phyloP scores from a whole-genome alignment of 2,797 vertebrate genomes.

The Lepus townsendii region DNA sequence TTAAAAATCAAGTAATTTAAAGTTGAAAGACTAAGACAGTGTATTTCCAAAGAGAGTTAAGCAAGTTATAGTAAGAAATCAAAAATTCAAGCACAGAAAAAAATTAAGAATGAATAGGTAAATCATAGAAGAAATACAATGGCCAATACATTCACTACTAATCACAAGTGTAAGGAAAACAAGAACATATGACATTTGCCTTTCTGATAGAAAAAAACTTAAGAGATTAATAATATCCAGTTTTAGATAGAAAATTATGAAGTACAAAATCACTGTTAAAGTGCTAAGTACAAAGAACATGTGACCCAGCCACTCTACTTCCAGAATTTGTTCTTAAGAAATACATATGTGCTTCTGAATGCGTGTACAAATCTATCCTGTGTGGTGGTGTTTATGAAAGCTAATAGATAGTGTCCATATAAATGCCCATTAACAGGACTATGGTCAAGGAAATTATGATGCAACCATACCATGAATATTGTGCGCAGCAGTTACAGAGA shows the following conservation, averaged over 20 bases:
- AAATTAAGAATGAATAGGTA: not conserved
- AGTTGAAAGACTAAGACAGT: slow-evolving; percentile 15
- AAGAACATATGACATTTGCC: not conserved
- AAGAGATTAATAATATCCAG: not conserved
- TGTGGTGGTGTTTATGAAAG: not conserved
- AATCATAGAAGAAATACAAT: not conserved
- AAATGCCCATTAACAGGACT: not conserved
- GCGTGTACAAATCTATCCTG: not conserved
- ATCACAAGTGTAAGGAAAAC: not conserved
- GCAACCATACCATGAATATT: not conserved
- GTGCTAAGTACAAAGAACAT: not conserved
- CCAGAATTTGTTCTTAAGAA: slow-evolving; percentile 1
- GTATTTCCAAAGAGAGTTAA: not conserved
- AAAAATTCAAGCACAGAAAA: slow-evolving; percentile 21
- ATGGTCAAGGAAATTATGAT: not conserved
- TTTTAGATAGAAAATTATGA: slow-evolving; percentile 1
- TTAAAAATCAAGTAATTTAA: slow-evolving; percentile 17
- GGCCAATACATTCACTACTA: not conserved
- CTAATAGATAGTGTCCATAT: slow-evolving; percentile 29
- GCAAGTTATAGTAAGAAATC: not conserved
- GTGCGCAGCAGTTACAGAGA: not conserved
- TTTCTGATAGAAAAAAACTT: not conserved
- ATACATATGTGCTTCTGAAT: not conserved
- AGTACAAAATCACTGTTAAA: slow-evolving; percentile 33
- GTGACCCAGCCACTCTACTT: not conserved